Conservation (phyloP, 1,140 invertebrate species). For the Sweltsa coloradensis region DNA sequence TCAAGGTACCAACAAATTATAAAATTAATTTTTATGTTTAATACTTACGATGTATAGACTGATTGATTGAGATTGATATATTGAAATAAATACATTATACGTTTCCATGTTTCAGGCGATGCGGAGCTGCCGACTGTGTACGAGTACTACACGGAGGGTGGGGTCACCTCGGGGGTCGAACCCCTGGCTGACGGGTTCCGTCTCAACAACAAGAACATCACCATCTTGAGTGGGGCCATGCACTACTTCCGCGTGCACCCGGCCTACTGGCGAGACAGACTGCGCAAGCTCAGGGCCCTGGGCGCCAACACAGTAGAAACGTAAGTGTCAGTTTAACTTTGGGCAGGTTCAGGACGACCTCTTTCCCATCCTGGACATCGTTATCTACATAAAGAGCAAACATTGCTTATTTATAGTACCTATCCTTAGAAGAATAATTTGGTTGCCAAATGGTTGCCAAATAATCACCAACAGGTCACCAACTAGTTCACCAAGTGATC, state of each 20-base stretch:
- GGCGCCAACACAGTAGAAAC: slow-evolving; percentile 39
- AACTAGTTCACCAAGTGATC: background rate
- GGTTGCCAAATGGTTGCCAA: too few species aligned
- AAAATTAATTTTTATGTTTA: too few species aligned
- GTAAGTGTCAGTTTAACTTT: slow-evolving; percentile 22
- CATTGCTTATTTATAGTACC: too few species aligned
- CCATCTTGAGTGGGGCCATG: slow-evolving; percentile 32
- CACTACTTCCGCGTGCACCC: slow-evolving; percentile 41
- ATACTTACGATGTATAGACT: too few species aligned
- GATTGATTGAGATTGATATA: too few species aligned
- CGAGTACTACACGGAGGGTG: slow-evolving; percentile 21
- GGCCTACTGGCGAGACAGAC: slow-evolving; percentile 34
- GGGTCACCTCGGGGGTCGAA: slow-evolving; percentile 19
- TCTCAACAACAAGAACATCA: slow-evolving; percentile 26
- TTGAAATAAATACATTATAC: too few species aligned
- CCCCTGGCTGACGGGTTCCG: slow-evolving; percentile 19
- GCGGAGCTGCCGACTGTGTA: slow-evolving; percentile 22
- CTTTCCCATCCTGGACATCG: too few species aligned
- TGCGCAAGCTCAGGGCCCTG: slow-evolving; percentile 36
- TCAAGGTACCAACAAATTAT: too few species aligned
- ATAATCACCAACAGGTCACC: background rate
- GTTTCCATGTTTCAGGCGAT: too few species aligned
- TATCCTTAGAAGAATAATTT: too few species aligned
- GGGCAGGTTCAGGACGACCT: background rate
- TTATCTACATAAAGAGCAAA: too few species aligned